Conservation (phyloP, 1,140 invertebrate species). For the Drosophila persimilis region DNA sequence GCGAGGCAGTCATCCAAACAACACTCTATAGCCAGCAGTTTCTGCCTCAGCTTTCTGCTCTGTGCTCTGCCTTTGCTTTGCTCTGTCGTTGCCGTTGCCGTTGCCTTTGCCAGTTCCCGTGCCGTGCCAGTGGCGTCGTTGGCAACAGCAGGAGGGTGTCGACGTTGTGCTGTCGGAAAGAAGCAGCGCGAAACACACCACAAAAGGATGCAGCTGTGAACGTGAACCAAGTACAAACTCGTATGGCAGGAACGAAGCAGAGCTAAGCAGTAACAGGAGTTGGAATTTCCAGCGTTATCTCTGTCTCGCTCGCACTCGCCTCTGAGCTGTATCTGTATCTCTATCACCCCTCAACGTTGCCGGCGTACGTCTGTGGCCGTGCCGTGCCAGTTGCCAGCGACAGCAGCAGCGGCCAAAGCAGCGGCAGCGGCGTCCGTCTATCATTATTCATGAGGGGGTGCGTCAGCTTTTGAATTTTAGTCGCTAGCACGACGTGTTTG, state of each 20-base stretch:
- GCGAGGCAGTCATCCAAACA: conserved; percentile 70
- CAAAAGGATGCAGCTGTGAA: conserved; percentile 50
- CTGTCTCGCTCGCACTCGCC: conserved; percentile 27
- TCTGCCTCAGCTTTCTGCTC: conserved; percentile 41
- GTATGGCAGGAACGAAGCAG: conserved; percentile 9
- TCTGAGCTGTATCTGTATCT: conserved; percentile 42
- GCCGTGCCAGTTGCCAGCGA: conserved; percentile 10
- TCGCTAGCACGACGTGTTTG: conserved; percentile 9
- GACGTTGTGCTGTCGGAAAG: conserved; percentile 6
- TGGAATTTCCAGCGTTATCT: conserved; percentile 1
- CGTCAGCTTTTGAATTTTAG: conserved; percentile 26
- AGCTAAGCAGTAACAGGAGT: conserved; percentile 22
- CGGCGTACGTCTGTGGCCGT: conserved; percentile 52
- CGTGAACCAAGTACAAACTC: conserved; percentile 22
- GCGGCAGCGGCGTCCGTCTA: conserved; percentile 29
- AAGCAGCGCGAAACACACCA: conserved; percentile 22
- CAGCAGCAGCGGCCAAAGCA: conserved; percentile 18
- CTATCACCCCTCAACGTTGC: conserved; percentile 55
- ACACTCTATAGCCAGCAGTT: conserved; percentile 65
- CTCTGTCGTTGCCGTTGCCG: conserved; percentile 6
- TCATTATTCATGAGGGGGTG: conserved; percentile 31
- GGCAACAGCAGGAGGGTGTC: conserved; percentile 15
- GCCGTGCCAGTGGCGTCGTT: conserved; percentile 56
- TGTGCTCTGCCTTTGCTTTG: conserved; percentile 20
- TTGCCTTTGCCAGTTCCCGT: conserved; percentile 29